A percentile compares a stretch with the other conserved stretches of the same genome.
phyloP scores from a whole-genome alignment of 2,113 vertebrate genomes.

The Saccopteryx bilineata region DNA sequence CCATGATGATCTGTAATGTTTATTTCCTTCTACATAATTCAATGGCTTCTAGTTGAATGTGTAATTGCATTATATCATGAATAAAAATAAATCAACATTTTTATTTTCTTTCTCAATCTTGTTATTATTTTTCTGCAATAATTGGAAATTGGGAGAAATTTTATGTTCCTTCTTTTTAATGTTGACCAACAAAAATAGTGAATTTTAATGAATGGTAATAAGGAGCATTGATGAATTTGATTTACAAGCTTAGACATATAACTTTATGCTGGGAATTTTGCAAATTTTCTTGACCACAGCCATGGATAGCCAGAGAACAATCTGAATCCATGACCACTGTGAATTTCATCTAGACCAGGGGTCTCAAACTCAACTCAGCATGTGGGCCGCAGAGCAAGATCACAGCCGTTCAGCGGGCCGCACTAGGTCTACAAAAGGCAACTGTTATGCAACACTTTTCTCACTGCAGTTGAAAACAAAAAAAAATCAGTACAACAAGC shows the following conservation, averaged over 20 bases:
- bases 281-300: constrained; percentile 19
- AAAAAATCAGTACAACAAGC: no score
- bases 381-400: no score
- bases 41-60: constrained; percentile 59
- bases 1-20: not conserved
- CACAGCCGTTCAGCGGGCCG: no score
- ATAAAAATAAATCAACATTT: constrained; percentile 70
- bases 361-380: no score
- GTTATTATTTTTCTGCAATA: constrained; percentile 63
- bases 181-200: constrained; percentile 68
- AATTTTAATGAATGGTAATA: constrained; percentile 63
- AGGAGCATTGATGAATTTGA: constrained; percentile 58
- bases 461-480: no score
- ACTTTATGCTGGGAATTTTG: constrained; percentile 24
- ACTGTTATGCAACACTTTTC: no score
- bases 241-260: constrained; percentile 35
- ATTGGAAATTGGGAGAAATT: constrained; percentile 54
- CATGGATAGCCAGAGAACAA: constrained; percentile 20
- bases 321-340: not conserved
- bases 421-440: no score
- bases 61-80: constrained; percentile 63
- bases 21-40: constrained; percentile 36
- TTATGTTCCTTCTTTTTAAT: constrained; percentile 50
- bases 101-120: constrained; percentile 59
- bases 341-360: not conserved